Conservation (phyloP, 2,113 vertebrate species). For the Puffinus mauretanicus region DNA sequence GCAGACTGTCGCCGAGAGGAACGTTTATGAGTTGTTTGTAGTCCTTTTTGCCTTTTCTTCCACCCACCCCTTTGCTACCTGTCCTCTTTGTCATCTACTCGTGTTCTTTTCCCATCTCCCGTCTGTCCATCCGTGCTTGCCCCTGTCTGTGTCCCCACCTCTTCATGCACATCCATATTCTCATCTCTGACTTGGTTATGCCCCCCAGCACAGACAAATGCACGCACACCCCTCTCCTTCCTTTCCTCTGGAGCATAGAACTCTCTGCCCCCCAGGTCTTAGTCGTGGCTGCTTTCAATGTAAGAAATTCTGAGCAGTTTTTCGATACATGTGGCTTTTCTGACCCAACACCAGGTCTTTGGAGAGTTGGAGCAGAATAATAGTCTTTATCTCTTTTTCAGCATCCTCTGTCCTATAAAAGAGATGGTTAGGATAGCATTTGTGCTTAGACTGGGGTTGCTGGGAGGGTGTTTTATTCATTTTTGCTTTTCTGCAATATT, state of each 20-base stretch:
- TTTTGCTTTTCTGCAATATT: not conserved
- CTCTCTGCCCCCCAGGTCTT: not conserved
- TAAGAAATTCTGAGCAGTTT: not conserved
- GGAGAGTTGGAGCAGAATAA: not conserved
- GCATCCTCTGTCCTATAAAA: not conserved
- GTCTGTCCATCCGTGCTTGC: not conserved
- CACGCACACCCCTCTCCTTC: not conserved
- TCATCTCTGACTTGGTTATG: fast-evolving
- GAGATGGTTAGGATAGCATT: not conserved
- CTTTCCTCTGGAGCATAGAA: not conserved
- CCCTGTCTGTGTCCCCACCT: no score
- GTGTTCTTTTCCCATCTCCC: fast-evolving
- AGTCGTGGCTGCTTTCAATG: not conserved
- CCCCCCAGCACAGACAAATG: not conserved
- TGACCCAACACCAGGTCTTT: not conserved
- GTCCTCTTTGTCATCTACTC: not conserved
- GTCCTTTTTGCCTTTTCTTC: not conserved
- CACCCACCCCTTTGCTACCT: not conserved
- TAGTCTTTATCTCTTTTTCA: not conserved
- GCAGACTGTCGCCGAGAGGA: not conserved
- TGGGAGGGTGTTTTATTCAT: not conserved
- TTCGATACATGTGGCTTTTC: not conserved
- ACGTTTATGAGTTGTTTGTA: fast-evolving
- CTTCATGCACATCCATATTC: fast-evolving
- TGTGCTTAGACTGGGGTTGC: no score